These are phyloP conservation scores for Melinopterus prodromus DNA, from an alignment of 2,888 invertebrate species.

Conservation along the genomic window DNA sequence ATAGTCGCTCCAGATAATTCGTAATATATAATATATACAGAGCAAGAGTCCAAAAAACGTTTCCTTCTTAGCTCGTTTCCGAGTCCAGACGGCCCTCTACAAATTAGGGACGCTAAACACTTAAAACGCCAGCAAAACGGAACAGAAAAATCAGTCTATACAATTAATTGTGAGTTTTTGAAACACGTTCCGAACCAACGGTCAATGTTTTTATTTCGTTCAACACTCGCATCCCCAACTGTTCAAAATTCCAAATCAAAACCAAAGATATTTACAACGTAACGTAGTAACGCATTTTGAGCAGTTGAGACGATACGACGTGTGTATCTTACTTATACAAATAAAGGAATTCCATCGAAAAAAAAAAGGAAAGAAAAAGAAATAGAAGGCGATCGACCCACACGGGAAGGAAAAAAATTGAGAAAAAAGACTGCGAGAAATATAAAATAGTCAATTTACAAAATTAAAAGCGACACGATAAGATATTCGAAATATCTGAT, in stretches of 20 bases:
- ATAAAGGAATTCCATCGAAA: neutral
- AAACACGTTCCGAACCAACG: neutral
- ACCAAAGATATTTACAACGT: too few relatives aligned
- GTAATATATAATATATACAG: neutral
- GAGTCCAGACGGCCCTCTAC: too few relatives aligned
- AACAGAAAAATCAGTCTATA: neutral
- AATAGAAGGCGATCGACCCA: neutral
- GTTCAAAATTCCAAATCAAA: too few relatives aligned
- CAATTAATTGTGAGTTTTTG: neutral
- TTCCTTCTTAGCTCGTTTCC: slow-evolving; percentile 32
- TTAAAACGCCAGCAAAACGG: too few relatives aligned
- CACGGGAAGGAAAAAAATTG: too few relatives aligned
- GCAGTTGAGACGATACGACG: neutral
- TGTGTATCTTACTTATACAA: neutral
- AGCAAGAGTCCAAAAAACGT: slow-evolving; percentile 4
- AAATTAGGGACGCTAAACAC: too few relatives aligned
- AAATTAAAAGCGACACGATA: neutral
- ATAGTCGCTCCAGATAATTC: neutral
- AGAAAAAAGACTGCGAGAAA: neutral
- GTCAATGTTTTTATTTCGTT: neutral
- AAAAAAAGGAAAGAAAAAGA: neutral
- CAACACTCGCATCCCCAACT: too few relatives aligned
- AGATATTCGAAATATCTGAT: neutral
- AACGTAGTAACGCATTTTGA: too few relatives aligned
- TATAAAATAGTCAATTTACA: neutral